A percentile compares a stretch with the other conserved stretches of the same genome.
These are phyloP conservation scores for Felis catus DNA, from an alignment of 2,113 vertebrate genomes.

Conservation along the genomic window DNA sequence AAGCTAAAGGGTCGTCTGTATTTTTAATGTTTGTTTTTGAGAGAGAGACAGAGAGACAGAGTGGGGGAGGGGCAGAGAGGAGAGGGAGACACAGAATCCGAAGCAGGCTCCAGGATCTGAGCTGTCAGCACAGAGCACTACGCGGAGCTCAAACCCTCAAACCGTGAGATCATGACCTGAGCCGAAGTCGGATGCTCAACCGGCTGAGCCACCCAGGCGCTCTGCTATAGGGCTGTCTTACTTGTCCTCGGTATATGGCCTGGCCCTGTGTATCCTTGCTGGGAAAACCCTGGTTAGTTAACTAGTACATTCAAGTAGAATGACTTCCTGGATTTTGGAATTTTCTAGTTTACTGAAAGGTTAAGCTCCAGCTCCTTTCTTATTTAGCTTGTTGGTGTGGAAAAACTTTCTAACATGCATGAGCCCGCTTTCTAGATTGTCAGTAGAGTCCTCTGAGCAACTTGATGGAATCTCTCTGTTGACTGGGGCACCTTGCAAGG, in stretches of 20 bases:
- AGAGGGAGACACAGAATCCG: no score
- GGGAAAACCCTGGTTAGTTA: neutral
- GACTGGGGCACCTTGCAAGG: neutral
- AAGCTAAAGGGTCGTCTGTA: neutral
- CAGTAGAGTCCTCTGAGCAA: neutral
- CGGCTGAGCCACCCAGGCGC: no score
- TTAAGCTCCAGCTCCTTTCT: neutral
- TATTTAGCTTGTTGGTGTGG: constrained; percentile 21
- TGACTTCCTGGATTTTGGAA: constrained; percentile 6
- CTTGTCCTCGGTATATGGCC: neutral
- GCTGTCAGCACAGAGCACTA: no score
- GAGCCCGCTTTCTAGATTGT: constrained; percentile 20
- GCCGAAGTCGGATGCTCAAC: no score
- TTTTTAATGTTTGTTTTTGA: no score
- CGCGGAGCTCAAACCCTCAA: no score
- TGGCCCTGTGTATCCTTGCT: neutral
- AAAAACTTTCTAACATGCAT: neutral
- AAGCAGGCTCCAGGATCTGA: no score
- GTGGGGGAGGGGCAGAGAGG: no score
- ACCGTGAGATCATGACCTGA: no score
- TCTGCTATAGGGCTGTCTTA: neutral
- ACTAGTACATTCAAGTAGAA: neutral
- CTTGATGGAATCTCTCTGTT: neutral
- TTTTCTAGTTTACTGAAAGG: constrained; percentile 40
- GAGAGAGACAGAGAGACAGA: no score